Base-by-base conservation (phyloP, 2,888 invertebrate genomes). In the Lepidocyrtinus sp. region DNA sequence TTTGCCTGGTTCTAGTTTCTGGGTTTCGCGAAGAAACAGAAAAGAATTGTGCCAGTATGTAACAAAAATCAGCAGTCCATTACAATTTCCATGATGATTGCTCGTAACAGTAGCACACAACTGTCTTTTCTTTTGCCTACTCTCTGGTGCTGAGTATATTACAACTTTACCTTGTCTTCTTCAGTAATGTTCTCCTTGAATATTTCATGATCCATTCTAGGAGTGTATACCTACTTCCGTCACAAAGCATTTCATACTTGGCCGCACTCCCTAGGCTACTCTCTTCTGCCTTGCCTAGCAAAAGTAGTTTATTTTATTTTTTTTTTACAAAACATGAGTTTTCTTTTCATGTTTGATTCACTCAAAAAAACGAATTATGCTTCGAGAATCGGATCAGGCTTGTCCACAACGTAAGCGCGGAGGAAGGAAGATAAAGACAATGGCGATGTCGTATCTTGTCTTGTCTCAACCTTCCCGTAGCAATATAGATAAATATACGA, bases 111-210 rank as follows among this genome's bases (percentile, higher is more conserved):
- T 36, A 36, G 12, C 36, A 36, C 36, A 36, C 36, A 36, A 36
- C 36, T 36, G 36, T 36, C 36, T 36, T 7, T 12, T 36, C 5
- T 5, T 12, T 36, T 36, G 36, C 12, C 36, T 36, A 7, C 36
- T 36, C 36, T 36, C 36, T 36, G 36, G 36, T 7, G 36, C 5
- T 7, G 12, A 36, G 5, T 36, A 36, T 12, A 36, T 36, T 36
- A 36, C 36, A 12, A n/a, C 12, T 36, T 36, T 36, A 36, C 36
- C 36, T 61, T 36, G 26, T 36, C 61, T 19, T 12, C 19, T 22
- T 5, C 2, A 62, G 70, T 71, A 71, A 71, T 61, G 70, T 71
- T 61, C 22, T 22, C 27, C 61, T n/a, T 71, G 62, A 71, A 71
- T 71, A 61, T 71, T 71, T 71, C 70, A 71, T 71, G 70, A 61